These are phyloP conservation scores for Alfaro cultratus DNA, from an alignment of 2,797 vertebrate genomes.

Conservation along the genomic window DNA sequence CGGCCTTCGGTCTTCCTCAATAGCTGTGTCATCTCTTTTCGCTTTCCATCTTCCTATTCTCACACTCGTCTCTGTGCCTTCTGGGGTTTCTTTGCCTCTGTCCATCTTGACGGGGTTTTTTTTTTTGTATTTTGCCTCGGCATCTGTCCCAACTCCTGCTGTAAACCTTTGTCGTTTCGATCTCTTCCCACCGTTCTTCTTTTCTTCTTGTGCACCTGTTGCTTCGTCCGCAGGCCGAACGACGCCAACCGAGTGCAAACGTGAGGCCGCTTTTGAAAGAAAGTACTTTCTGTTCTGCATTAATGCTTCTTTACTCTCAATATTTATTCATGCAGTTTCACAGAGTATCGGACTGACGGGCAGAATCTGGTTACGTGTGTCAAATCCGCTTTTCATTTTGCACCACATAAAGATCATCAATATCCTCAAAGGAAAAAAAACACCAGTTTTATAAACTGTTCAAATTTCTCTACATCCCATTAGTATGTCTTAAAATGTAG, in stretches of 20 bases:
- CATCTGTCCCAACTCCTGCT: conserved; percentile 28
- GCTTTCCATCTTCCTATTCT: conserved; percentile 69
- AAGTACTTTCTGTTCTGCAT: conserved; percentile 46
- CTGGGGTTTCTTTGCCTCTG: conserved; percentile 61
- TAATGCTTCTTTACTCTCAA: conserved; percentile 36
- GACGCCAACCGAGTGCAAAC: neutral
- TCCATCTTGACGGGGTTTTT: conserved; percentile 41
- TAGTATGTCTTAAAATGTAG: too few species aligned
- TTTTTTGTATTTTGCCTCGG: conserved; percentile 33
- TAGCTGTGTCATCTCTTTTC: conserved; percentile 64
- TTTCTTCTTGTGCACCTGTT: conserved; percentile 8
- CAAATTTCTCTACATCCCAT: too few species aligned
- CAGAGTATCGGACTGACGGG: conserved; percentile 60
- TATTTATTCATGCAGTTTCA: conserved; percentile 32
- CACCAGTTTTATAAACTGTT: too few species aligned
- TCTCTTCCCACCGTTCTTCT: conserved; percentile 50
- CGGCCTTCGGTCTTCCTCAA: conserved; percentile 50
- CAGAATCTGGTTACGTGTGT: conserved; percentile 14
- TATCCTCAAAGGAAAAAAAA: too few species aligned
- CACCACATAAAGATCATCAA: too few species aligned
- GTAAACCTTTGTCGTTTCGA: conserved; percentile 29
- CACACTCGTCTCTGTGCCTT: conserved; percentile 45
- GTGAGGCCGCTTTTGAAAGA: conserved; percentile 18
- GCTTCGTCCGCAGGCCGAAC: conserved; percentile 14
- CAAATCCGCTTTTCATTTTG: conserved; percentile 22